A percentile compares a stretch with the other conserved stretches of the same genome.
These are phyloP conservation scores for Hyppa rectilinea DNA, from an alignment of 2,888 invertebrate genomes.

Conservation along the genomic window DNA sequence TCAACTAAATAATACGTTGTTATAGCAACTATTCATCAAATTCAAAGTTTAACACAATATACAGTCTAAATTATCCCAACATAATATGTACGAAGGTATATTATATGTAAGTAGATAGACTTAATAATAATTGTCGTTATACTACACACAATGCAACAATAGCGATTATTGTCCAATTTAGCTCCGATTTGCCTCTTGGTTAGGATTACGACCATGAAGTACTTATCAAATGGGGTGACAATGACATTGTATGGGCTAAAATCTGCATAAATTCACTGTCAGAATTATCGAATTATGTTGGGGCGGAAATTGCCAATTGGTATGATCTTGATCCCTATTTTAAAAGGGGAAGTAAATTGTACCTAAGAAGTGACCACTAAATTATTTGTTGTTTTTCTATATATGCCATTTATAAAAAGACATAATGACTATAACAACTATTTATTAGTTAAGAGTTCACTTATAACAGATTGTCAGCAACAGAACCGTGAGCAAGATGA, in stretches of 20 bases:
- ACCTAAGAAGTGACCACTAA: background rate
- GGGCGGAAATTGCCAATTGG: background rate
- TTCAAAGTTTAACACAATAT: background rate
- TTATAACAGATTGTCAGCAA: too few species aligned
- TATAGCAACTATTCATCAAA: background rate
- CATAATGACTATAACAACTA: background rate
- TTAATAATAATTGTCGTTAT: conserved; percentile 24
- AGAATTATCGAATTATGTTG: background rate
- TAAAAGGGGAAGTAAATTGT: background rate
- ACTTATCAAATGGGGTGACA: background rate
- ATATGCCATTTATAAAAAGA: too few species aligned
- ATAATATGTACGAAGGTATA: background rate
- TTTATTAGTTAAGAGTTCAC: background rate
- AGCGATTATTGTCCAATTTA: conserved; percentile 38
- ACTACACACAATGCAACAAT: conserved; percentile 43
- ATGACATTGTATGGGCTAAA: conserved; percentile 10
- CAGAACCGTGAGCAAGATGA: too few species aligned
- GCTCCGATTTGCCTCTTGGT: conserved; percentile 20
- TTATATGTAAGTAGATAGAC: conserved; percentile 6
- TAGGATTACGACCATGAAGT: conserved; percentile 19
- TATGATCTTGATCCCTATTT: too few species aligned
- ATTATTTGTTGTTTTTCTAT: background rate
- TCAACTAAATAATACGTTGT: background rate
- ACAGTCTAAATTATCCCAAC: background rate
- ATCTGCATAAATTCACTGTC: conserved; percentile 5